Base-by-base conservation (phyloP, 2,888 invertebrate species). In the Drosophila seclusa region DNA sequence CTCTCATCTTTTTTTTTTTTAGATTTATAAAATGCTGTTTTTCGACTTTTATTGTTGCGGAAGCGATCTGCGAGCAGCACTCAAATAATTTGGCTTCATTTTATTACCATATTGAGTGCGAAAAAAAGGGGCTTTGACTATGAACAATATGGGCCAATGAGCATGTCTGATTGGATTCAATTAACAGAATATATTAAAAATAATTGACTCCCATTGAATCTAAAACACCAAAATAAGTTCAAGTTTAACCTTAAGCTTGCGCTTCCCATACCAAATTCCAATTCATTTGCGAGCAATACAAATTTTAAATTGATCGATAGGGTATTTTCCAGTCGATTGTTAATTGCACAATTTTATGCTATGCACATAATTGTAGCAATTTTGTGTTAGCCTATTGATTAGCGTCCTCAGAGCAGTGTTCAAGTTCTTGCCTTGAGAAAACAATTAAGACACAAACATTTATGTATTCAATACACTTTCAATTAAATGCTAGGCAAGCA, bases 21-120 rank as follows among this genome's bases (percentile, higher is more conserved):
- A 40, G 63, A 77, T 81, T 73, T 80, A 67, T 67, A 54, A 50
- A 69, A 68, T 57, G 54, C 50, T 63, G 31, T 68, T 61, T 65
- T 21, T 76, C n/a, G 31, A n/a, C 45, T 73, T 88, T 86, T 81
- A 85, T 89, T 70, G 75, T 78, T 80, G 76, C 89, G 89, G 89
- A 85, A 85, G 74, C 68, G 61, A 73, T 72, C 70, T 72, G 40
- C 60, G 29, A 66, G 48, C 61, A 59, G 36, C 67, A 67, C 59
- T 70, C 57, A 62, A 52, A 24, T 45, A 45, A 62, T 63, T 58
- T 53, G 49, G 48, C 34, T 58, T 49, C 13, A 21, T 38, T 62
- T 38, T 13, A 34, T 52, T 67, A 59, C 52, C 53, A 50, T 59
- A 54, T 27, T 36, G 24, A 54, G 54, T 36, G 42, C 21, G 13